These are phyloP conservation scores for Loriculus beryllinus DNA, from an alignment of 2,797 vertebrate genomes.

Conservation along the genomic window DNA sequence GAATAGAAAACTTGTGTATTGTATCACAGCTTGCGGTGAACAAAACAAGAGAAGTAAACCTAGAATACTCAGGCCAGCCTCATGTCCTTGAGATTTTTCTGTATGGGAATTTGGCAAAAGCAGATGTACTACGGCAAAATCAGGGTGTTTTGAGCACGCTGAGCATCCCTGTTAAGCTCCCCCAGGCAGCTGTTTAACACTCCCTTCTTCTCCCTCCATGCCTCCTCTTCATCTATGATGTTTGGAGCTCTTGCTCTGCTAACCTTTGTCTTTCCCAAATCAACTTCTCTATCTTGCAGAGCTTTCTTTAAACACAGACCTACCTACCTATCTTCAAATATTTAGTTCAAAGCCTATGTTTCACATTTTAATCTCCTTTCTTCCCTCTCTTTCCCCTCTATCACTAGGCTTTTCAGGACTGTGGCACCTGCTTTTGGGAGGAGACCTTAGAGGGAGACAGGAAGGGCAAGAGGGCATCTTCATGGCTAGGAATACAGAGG, in stretches of 20 bases:
- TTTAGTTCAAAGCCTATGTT: not conserved
- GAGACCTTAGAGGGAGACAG: not conserved
- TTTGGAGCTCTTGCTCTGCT: conserved; percentile 10
- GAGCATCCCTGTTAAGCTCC: conserved; percentile 33
- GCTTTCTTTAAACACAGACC: not conserved
- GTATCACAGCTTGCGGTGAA: not conserved
- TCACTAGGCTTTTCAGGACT: not conserved
- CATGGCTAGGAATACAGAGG: not conserved
- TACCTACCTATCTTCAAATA: not conserved
- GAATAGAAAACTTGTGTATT: not conserved
- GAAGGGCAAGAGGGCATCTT: not conserved
- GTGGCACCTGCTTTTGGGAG: not conserved
- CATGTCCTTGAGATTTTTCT: conserved; percentile 23
- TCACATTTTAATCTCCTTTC: not conserved
- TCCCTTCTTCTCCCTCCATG: conserved; percentile 30
- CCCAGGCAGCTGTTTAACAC: conserved; percentile 46
- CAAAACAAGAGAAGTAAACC: not conserved
- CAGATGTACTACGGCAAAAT: conserved; percentile 31
- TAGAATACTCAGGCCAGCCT: not conserved
- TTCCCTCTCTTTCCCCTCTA: not conserved
- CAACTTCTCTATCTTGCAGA: not conserved
- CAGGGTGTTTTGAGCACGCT: conserved; percentile 24
- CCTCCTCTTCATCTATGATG: not conserved
- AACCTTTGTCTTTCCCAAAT: conserved; percentile 9
- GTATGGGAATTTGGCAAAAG: conserved; percentile 45